These are phyloP conservation scores for Notarius quadriscutis DNA, from an alignment of 2,113 vertebrate species.

Conservation along the genomic window DNA sequence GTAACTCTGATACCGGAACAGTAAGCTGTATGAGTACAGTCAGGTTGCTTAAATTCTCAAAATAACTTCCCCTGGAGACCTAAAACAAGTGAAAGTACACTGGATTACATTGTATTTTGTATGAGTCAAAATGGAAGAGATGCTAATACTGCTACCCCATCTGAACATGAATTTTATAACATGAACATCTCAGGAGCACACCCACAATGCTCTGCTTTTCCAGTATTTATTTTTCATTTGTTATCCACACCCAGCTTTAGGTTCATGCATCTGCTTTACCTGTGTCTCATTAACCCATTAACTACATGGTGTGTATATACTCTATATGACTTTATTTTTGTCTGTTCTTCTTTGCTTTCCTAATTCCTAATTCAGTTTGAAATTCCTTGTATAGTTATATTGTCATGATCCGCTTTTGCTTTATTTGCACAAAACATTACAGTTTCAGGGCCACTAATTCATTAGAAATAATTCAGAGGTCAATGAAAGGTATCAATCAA, in stretches of 20 bases:
- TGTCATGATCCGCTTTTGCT: background rate
- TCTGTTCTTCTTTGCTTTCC: background rate
- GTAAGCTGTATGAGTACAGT: background rate
- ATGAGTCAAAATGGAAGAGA: background rate
- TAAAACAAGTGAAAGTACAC: background rate
- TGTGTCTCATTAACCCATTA: background rate
- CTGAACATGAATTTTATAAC: background rate
- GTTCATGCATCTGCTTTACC: background rate
- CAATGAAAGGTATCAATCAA: background rate
- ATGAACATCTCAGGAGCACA: background rate
- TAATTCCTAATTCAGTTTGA: background rate
- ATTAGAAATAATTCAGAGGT: background rate
- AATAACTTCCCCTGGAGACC: background rate
- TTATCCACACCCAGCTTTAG: background rate
- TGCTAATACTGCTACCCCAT: background rate
- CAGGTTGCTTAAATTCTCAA: background rate
- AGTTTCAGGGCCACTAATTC: background rate
- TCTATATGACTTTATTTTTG: background rate
- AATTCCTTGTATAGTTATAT: background rate
- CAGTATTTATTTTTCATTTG: background rate
- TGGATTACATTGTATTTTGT: background rate
- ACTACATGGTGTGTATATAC: background rate
- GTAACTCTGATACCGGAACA: background rate
- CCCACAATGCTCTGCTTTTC: background rate
- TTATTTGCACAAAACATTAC: background rate